Evolutionary conservation across 2,113 vertebrate genomes (phyloP).

Genomic region (Manacus vitellinus): DNA sequence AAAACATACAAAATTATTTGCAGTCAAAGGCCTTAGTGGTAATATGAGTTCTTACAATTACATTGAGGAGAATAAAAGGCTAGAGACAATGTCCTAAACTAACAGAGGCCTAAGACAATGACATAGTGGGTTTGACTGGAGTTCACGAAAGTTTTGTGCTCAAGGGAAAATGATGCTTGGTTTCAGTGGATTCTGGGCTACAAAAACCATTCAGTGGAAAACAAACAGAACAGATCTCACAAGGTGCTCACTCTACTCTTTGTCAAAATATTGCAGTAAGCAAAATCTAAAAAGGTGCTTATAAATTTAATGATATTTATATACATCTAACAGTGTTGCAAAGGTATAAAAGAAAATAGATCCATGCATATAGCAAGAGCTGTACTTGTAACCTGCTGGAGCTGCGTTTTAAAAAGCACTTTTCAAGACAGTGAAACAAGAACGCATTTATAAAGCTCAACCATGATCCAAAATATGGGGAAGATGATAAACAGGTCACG

Average conservation of each 20-base stretch:
- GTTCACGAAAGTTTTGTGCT: neutral
- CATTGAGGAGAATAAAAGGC: neutral
- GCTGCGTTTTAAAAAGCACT: neutral
- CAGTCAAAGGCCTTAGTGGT: neutral
- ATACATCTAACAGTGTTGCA: neutral
- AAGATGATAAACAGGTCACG: neutral
- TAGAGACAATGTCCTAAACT: neutral
- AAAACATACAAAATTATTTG: neutral
- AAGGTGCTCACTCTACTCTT: neutral
- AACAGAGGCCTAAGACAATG: neutral
- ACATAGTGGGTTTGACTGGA: neutral
- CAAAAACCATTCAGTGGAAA: neutral
- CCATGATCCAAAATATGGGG: neutral
- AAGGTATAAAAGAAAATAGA: neutral
- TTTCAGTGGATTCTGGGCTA: neutral
- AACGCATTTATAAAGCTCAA: neutral
- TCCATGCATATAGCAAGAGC: neutral
- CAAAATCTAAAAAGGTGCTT: neutral
- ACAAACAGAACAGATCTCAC: neutral
- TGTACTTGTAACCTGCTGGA: neutral
- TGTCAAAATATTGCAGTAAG: neutral
- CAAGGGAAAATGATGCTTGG: neutral
- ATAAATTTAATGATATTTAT: neutral
- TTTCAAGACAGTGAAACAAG: neutral
- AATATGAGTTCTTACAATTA: neutral